These are phyloP conservation scores for Paedocypris sp. DNA, from an alignment of 2,113 vertebrate species.

Conservation along the genomic window DNA sequence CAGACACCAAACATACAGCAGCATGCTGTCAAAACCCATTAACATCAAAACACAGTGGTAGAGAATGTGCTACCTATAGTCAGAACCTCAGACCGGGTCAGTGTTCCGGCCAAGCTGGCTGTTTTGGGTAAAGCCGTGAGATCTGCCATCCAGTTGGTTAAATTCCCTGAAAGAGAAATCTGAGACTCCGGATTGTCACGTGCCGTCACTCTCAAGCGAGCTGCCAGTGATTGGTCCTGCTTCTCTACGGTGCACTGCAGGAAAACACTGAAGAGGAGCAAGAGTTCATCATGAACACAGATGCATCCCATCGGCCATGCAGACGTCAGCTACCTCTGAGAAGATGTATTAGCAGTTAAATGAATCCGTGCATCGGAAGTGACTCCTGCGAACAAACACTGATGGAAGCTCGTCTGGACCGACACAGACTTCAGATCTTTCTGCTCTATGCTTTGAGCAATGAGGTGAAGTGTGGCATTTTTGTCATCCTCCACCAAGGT, in stretches of 20 bases:
- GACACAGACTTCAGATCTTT: slow-evolving; percentile 34
- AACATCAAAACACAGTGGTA: not conserved
- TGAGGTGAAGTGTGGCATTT: slow-evolving; percentile 47
- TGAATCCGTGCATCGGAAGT: slow-evolving; percentile 45
- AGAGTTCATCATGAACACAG: not conserved
- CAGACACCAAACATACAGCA: not conserved
- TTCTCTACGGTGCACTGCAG: slow-evolving; percentile 53
- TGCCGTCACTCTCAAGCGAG: slow-evolving; percentile 48
- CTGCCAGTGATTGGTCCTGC: slow-evolving; percentile 40
- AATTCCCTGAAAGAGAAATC: slow-evolving; percentile 52
- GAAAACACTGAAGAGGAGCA: slow-evolving; percentile 47
- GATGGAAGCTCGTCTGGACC: slow-evolving; percentile 51
- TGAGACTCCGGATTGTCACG: slow-evolving; percentile 40
- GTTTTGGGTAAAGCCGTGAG: slow-evolving; percentile 49
- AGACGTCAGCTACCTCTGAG: slow-evolving; percentile 56
- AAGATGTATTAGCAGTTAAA: slow-evolving; percentile 55
- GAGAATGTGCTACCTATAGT: slow-evolving; percentile 52
- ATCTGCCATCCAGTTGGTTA: slow-evolving; percentile 54
- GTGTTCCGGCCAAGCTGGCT: slow-evolving; percentile 49
- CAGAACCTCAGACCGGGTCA: slow-evolving; percentile 50
- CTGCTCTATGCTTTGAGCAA: slow-evolving; percentile 42
- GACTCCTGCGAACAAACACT: slow-evolving; percentile 49
- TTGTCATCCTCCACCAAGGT: slow-evolving; percentile 48
- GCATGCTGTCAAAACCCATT: not conserved
- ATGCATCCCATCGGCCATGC: not conserved